A percentile compares a stretch with the other conserved stretches of the same genome.
These are phyloP conservation scores for Anhinga rufa DNA, from an alignment of 2,113 vertebrate genomes.

Conservation along the genomic window DNA sequence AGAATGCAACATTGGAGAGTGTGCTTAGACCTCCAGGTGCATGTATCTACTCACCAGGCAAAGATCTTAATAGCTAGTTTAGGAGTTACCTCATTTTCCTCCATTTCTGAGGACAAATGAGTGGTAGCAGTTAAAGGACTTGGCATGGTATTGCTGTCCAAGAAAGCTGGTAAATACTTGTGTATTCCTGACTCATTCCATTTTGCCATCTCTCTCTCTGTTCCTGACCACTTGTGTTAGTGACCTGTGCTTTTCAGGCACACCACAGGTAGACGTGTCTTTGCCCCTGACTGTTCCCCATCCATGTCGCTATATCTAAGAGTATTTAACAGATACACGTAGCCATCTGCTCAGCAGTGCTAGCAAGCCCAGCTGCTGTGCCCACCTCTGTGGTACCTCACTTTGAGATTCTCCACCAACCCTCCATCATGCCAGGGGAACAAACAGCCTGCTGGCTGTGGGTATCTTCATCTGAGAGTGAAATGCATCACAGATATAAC, in stretches of 20 bases:
- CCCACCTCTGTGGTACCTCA: background rate
- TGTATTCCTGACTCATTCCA: background rate
- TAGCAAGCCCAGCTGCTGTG: background rate
- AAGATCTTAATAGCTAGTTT: background rate
- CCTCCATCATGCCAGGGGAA: too few relatives aligned
- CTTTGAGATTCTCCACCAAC: background rate
- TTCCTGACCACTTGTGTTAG: background rate
- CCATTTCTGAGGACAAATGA: background rate
- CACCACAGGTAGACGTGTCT: background rate
- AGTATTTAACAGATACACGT: background rate
- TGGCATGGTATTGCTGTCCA: too few relatives aligned
- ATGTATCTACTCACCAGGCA: background rate
- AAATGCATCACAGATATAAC: background rate
- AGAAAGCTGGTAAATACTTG: background rate
- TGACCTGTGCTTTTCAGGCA: background rate
- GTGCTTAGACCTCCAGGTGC: background rate
- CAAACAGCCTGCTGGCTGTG: background rate
- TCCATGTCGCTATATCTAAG: rapidly evolving
- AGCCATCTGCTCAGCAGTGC: background rate
- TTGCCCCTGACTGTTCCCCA: background rate
- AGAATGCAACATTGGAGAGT: background rate
- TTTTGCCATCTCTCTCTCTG: background rate
- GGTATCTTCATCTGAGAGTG: background rate
- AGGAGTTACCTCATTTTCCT: background rate
- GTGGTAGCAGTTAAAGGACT: background rate